These are phyloP conservation scores for Machaerirhynchus nigripectus DNA, from an alignment of 2,113 vertebrate genomes.

Conservation along the genomic window DNA sequence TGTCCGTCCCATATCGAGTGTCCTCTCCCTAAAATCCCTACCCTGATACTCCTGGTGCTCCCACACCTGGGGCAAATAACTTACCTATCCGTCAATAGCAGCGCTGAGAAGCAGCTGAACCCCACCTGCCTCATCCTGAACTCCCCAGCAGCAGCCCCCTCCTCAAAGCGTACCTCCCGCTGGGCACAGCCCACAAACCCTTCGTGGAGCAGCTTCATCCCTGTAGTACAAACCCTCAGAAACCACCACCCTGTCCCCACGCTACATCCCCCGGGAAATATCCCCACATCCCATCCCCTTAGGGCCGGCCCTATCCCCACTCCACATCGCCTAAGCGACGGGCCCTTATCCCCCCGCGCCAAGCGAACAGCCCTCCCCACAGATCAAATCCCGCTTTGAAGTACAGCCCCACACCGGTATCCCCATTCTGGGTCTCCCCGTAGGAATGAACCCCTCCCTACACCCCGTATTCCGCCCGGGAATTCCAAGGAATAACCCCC, in stretches of 20 bases:
- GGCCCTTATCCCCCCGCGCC: accelerated
- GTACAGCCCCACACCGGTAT: not conserved
- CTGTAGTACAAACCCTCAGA: accelerated
- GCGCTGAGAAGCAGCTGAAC: not conserved
- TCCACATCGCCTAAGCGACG: not conserved
- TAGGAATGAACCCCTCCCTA: accelerated
- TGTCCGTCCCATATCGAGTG: accelerated
- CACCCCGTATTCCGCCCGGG: accelerated
- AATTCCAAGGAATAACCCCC: accelerated
- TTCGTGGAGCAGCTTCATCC: not conserved
- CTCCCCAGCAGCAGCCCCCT: not conserved
- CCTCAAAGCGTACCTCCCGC: not conserved
- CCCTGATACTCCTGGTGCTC: not conserved
- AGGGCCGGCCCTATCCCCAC: not conserved
- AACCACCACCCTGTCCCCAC: not conserved
- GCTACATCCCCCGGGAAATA: no score
- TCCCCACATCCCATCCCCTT: not conserved
- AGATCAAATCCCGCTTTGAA: accelerated
- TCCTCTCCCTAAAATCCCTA: not conserved
- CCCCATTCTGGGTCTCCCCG: not conserved
- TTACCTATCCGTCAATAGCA: not conserved
- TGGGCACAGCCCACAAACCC: not conserved
- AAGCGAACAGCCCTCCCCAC: not conserved
- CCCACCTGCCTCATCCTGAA: not conserved
- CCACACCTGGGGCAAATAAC: not conserved